Percentiles rank a stretch among this genome's conserved stretches.
Conservation (phyloP, 2,888 invertebrate genomes). For the Cloeon dipterum region DNA sequence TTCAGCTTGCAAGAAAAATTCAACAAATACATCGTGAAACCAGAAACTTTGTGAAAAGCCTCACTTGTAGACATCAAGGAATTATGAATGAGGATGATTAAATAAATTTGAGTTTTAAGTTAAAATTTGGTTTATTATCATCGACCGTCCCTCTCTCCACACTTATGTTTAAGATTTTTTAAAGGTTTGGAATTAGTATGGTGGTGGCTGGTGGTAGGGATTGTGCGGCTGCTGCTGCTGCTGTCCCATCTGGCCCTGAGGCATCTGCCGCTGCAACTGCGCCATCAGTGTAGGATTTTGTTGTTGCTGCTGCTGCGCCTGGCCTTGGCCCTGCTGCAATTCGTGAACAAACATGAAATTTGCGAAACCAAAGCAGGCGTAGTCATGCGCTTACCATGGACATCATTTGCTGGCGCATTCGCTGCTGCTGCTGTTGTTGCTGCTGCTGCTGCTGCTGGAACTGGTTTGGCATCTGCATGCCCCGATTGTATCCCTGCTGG, state of each 20-base stretch:
- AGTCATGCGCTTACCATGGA: neutral
- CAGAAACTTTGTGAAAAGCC: too few relatives aligned
- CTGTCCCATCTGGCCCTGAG: conserved; percentile 6
- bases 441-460: conserved; percentile 24
- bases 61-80: too few relatives aligned
- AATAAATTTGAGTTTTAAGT: too few relatives aligned
- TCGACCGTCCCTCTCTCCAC: too few relatives aligned
- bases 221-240: conserved; percentile 15
- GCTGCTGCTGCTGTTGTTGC: conserved; percentile 34
- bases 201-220: conserved; percentile 31
- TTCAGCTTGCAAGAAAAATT: too few relatives aligned
- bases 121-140: neutral
- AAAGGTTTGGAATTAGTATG: conserved; percentile 20
- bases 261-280: conserved; percentile 8
- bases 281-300: conserved; percentile 8
- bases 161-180: too few relatives aligned
- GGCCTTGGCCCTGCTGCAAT: conserved; percentile 10
- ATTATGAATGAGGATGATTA: too few relatives aligned
- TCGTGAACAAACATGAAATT: neutral
- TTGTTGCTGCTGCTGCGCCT: conserved; percentile 16
- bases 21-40: too few relatives aligned
- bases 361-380: neutral
- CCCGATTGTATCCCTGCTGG: conserved; percentile 19
- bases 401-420: neutral
- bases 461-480: conserved; percentile 8